These are phyloP conservation scores for Psammodynastes pulverulentus DNA, from an alignment of 2,113 vertebrate genomes.

Conservation along the genomic window DNA sequence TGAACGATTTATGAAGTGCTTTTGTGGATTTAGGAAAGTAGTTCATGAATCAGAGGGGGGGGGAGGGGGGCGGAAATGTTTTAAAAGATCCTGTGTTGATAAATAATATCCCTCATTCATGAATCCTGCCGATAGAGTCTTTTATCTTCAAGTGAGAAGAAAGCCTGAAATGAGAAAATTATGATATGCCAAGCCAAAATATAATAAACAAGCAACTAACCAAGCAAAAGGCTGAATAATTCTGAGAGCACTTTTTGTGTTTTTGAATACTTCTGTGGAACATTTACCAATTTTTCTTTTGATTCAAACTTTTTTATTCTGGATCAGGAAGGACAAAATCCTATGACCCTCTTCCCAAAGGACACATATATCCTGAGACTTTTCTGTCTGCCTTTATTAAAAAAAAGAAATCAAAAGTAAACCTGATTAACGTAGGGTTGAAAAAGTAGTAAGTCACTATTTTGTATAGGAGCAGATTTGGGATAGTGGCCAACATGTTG, in stretches of 20 bases:
- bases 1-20: constrained; percentile 75
- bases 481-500: not conserved
- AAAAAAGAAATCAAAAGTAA: not conserved
- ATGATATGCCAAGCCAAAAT: constrained; percentile 32
- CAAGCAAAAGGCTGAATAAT: constrained; percentile 40
- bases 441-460: not conserved
- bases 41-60: constrained; percentile 73
- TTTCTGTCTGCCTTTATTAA: not conserved
- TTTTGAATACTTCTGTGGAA: constrained; percentile 28
- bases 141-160: constrained; percentile 65
- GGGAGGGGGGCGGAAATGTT: constrained; percentile 61
- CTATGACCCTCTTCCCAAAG: not conserved
- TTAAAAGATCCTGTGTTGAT: constrained; percentile 70
- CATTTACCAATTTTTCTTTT: not conserved
- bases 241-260: not conserved
- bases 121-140: constrained; percentile 68
- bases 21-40: constrained; percentile 70
- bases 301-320: not conserved
- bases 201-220: not conserved
- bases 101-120: constrained; percentile 74
- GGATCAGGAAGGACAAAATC: not conserved
- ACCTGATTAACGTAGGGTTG: not conserved
- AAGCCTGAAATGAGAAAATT: constrained; percentile 58
- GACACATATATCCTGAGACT: not conserved
- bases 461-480: not conserved